These are phyloP conservation scores for Rhinichthys osculus DNA, from an alignment of 2,797 vertebrate genomes.

Conservation along the genomic window DNA sequence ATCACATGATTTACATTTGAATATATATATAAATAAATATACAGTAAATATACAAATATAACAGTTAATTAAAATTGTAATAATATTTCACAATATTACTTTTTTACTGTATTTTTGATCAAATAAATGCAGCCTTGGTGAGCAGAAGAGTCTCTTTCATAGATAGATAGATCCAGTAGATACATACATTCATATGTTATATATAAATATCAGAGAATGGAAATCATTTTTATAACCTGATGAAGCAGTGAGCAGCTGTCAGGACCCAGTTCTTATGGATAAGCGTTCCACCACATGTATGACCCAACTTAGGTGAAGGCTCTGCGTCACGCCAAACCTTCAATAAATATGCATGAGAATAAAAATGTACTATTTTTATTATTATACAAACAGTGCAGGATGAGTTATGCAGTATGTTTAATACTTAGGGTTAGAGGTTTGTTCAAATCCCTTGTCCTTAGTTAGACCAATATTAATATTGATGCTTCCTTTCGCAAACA, in stretches of 20 bases:
- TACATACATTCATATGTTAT: too few species aligned
- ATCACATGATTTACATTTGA: too few species aligned
- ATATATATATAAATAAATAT: too few species aligned
- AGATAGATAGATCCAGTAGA: too few species aligned
- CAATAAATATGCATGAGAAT: conserved; percentile 13
- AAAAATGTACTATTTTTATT: not conserved
- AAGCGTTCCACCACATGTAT: conserved; percentile 80
- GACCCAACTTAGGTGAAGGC: conserved; percentile 71
- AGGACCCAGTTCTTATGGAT: conserved; percentile 84
- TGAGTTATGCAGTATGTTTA: not conserved
- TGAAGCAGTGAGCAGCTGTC: conserved; percentile 84
- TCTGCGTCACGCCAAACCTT: conserved; percentile 80
- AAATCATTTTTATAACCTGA: conserved; percentile 66
- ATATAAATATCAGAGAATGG: not conserved
- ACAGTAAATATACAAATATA: too few species aligned
- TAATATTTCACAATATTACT: too few species aligned
- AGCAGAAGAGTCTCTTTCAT: too few species aligned
- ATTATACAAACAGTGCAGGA: not conserved
- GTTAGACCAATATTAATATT: not conserved
- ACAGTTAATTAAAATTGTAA: too few species aligned
- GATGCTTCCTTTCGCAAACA: conserved; percentile 1
- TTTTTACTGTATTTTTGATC: too few species aligned
- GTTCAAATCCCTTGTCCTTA: not conserved
- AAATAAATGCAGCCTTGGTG: too few species aligned
- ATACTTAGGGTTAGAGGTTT: not conserved